Evolutionary conservation across 2,113 vertebrate genomes (phyloP).

Genomic region (Oceanodroma tethys): DNA sequence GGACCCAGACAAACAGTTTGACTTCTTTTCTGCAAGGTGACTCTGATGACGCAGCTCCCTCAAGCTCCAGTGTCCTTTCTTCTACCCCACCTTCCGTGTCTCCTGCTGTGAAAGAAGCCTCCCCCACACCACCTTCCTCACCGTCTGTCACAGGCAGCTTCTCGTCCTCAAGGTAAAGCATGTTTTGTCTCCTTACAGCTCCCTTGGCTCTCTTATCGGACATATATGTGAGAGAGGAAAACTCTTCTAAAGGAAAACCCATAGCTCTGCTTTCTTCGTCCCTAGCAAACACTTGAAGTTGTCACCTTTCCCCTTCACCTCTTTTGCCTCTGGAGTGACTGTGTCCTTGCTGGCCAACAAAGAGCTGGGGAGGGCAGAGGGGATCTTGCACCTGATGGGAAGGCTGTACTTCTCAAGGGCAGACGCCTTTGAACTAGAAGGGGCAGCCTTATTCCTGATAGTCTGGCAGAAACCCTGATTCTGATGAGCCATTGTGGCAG

Average conservation of each 20-base stretch:
- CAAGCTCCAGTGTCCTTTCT: conserved; percentile 82
- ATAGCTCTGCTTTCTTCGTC: not conserved
- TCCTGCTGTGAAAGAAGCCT: conserved; percentile 89
- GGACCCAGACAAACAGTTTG: not conserved
- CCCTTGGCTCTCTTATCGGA: not conserved
- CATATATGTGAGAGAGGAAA: not conserved
- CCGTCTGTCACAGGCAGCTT: conserved; percentile 88
- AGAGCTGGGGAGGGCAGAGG: not conserved
- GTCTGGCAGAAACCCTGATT: not conserved
- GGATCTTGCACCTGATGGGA: not conserved
- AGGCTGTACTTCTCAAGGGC: not conserved
- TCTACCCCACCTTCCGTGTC: conserved; percentile 90
- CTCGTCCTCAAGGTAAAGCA: conserved; percentile 81
- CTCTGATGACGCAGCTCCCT: conserved; percentile 92
- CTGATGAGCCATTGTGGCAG: not conserved
- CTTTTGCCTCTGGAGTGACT: not conserved
- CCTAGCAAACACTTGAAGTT: not conserved
- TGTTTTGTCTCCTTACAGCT: not conserved
- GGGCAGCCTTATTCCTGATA: not conserved
- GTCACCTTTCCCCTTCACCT: not conserved
- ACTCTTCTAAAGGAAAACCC: not conserved
- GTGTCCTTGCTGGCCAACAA: not conserved
- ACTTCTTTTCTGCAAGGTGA: conserved; percentile 80
- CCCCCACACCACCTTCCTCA: conserved; percentile 94
- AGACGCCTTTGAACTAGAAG: not conserved